These are phyloP conservation scores for Cheiracanthium punctorium DNA, from an alignment of 2,888 invertebrate genomes.

Conservation along the genomic window DNA sequence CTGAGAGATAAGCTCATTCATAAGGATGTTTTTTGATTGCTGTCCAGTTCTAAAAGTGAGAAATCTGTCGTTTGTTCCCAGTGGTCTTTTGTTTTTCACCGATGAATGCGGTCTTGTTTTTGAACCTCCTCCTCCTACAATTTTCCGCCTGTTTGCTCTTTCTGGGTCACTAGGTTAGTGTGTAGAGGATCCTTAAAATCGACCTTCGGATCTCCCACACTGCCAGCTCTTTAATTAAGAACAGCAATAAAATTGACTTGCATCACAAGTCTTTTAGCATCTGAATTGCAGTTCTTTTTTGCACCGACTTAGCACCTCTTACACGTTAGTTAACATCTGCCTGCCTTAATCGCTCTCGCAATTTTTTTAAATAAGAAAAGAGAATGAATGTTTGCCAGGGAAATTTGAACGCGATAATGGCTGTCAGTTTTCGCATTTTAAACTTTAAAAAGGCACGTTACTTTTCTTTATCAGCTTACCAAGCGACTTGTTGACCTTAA, in stretches of 20 bases:
- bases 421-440: no score
- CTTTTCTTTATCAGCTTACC: no score
- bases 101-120: conserved; percentile 23
- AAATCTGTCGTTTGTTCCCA: not conserved
- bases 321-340: not conserved
- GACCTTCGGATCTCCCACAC: conserved; percentile 63
- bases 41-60: not conserved
- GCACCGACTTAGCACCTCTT: not conserved
- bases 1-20: no score
- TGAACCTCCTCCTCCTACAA: conserved; percentile 53
- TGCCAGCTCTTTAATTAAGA: conserved; percentile 60
- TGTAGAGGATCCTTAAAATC: conserved; percentile 42
- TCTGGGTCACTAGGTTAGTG: conserved; percentile 58
- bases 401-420: no score
- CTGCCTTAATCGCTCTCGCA: not conserved
- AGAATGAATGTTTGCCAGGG: not conserved
- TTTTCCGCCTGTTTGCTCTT: conserved; percentile 44
- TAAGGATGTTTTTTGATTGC: no score
- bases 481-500: no score
- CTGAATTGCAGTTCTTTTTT: not conserved
- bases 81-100: not conserved
- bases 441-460: no score
- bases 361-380: not conserved
- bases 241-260: conserved; percentile 36
- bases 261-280: not conserved